Evolutionary conservation across 2,797 vertebrate genomes (phyloP).

Genomic region (Micropoecilia bifurca): DNA sequence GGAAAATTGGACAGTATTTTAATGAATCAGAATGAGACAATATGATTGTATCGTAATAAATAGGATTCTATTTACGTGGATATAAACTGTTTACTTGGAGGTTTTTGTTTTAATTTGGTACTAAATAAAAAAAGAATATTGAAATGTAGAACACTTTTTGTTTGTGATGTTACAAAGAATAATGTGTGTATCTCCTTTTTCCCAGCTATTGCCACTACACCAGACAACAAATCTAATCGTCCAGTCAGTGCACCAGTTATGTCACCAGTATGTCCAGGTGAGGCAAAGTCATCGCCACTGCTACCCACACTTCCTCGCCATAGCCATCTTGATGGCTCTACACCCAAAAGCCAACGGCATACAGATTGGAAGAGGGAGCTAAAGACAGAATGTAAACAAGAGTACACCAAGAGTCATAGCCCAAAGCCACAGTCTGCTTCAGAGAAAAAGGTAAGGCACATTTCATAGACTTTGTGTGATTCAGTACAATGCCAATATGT

Average conservation of each 20-base stretch:
- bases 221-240: constrained; percentile 88
- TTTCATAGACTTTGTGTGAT: neutral
- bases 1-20: neutral
- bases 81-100: neutral
- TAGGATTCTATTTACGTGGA: neutral
- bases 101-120: neutral
- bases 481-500: neutral
- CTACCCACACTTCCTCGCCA: constrained; percentile 44
- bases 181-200: neutral
- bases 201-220: constrained; percentile 87
- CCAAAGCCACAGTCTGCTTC: constrained; percentile 73
- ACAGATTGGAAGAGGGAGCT: constrained; percentile 75
- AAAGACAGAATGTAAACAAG: constrained; percentile 75
- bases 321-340: constrained; percentile 55
- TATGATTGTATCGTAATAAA: neutral
- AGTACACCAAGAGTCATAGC: constrained; percentile 72
- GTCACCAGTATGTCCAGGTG: constrained; percentile 73
- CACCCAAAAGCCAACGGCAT: constrained; percentile 54
- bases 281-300: constrained; percentile 56
- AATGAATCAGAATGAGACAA: neutral
- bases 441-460: constrained; percentile 83
- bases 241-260: constrained; percentile 93
- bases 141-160: neutral
- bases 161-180: neutral
- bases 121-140: neutral